Conservation (phyloP, 2,113 vertebrate species). For the Ceratotherium simum region DNA sequence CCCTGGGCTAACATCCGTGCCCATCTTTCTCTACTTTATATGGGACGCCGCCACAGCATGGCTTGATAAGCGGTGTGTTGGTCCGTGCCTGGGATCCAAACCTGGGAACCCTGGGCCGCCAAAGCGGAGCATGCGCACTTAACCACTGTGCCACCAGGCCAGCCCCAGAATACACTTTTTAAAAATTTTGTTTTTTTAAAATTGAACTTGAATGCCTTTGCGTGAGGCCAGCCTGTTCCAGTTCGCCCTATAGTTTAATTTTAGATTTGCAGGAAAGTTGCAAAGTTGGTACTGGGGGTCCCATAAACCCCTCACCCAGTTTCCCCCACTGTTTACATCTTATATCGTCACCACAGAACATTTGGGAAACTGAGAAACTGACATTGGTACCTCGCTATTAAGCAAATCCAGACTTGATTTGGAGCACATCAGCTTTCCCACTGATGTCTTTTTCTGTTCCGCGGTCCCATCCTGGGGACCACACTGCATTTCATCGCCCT, state of each 20-base stretch:
- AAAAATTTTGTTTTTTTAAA: not conserved
- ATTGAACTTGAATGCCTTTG: not conserved
- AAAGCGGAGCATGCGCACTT: no score
- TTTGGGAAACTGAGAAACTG: not conserved
- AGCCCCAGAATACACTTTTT: not conserved
- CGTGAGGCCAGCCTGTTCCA: not conserved
- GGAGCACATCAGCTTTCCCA: not conserved
- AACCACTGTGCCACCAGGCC: no score
- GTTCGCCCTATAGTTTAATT: not conserved
- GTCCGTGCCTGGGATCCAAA: no score
- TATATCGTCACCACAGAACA: accelerated
- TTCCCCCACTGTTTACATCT: not conserved
- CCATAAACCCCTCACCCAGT: accelerated
- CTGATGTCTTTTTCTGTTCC: not conserved
- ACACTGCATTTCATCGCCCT: accelerated
- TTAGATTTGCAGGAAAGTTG: not conserved
- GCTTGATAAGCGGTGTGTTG: no score
- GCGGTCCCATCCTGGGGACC: not conserved
- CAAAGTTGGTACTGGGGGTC: not conserved
- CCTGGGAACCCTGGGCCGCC: no score
- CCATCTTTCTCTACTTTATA: no score
- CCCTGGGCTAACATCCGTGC: no score
- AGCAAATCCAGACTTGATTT: not conserved
- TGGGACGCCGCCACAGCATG: no score
- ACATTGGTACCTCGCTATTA: accelerated